Base-by-base conservation (phyloP, 23 tunicate species). In the Pegea sp. region DNA sequence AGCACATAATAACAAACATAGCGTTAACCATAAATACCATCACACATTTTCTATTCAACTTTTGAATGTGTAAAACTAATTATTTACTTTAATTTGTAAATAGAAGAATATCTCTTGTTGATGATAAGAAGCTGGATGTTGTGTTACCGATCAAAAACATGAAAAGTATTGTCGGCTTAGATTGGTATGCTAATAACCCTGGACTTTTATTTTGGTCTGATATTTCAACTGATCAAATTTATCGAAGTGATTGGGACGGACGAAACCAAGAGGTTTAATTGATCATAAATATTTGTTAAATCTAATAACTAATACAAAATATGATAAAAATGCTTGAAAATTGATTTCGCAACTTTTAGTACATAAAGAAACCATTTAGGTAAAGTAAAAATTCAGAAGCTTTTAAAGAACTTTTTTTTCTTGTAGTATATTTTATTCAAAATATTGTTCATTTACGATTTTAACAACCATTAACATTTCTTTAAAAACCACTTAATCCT, bases 21-120 rank as follows among this genome's bases (percentile, higher is more conserved):
- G n/a, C n/a, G n/a, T n/a, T n/a, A n/a, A n/a, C n/a, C n/a, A n/a
- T n/a, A n/a, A n/a, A n/a, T n/a, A n/a, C n/a, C n/a, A n/a, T n/a
- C n/a, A n/a, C n/a, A n/a, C n/a, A n/a, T n/a, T n/a, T n/a, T n/a
- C n/a, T n/a, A n/a, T n/a, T n/a, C n/a, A n/a, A n/a, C n/a, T n/a
- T n/a, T n/a, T n/a, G n/a, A n/a, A n/a, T n/a, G n/a, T n/a, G n/a
- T n/a, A n/a, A n/a, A n/a, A n/a, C n/a, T n/a, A n/a, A n/a, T n/a
- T n/a, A n/a, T n/a, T n/a, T 8, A 38, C 19, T 7, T 13, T 16
- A 11, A 0, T 58, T 44, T 70, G 22, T 22, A 16, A 32, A 3
- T 42, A 78, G 92, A 52, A 58, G 92, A 52, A 78, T 78, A 19
- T 78, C 92, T 7, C 66, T 69, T 44, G 92, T 65, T 64, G 68